These are phyloP conservation scores for Coturnix japonica DNA, from an alignment of 2,113 vertebrate genomes.

Conservation along the genomic window DNA sequence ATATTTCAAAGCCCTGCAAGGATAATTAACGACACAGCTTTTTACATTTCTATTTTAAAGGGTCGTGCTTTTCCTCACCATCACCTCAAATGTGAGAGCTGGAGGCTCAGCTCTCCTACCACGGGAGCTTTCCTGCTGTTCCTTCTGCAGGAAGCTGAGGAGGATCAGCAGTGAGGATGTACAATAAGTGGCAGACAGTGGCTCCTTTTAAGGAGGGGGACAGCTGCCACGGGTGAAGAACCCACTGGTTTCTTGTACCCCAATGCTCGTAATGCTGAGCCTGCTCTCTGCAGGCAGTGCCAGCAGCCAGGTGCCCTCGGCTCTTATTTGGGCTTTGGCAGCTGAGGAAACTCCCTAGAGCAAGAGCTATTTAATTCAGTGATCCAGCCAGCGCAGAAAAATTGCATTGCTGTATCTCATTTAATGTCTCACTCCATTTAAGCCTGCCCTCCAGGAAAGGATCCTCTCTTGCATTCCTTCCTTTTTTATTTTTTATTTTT, in stretches of 20 bases:
- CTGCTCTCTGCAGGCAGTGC: neutral
- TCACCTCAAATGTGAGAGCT: neutral
- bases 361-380: neutral
- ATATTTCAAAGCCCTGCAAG: too few relatives aligned
- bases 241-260: accelerated
- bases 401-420: neutral
- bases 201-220: accelerated
- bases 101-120: neutral
- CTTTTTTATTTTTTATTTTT: neutral
- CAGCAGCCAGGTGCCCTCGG: neutral
- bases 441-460: neutral
- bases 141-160: neutral
- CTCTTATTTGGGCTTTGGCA: neutral
- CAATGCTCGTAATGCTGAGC: neutral
- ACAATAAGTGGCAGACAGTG: neutral
- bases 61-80: neutral
- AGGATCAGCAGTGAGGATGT: accelerated
- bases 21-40: neutral
- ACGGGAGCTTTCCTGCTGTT: too few relatives aligned
- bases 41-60: neutral
- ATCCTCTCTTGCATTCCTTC: neutral
- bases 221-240: too few relatives aligned
- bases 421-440: too few relatives aligned
- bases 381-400: neutral
- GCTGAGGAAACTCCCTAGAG: neutral